phyloP scores from a whole-genome alignment of 2,113 vertebrate genomes.

The Saguinus midas region DNA sequence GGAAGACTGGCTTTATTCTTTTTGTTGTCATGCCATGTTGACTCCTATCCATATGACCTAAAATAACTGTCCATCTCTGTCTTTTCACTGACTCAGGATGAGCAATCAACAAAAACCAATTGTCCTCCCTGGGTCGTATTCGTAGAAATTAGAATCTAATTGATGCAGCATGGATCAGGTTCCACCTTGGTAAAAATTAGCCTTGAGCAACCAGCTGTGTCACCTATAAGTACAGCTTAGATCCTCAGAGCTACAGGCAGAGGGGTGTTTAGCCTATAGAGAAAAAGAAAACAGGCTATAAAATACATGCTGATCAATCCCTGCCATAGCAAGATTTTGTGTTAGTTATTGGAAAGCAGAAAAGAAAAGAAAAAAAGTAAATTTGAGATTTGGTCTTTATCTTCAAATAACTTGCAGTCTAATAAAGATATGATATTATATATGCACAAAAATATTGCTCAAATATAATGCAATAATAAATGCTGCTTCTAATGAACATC shows the following conservation, averaged over 20 bases:
- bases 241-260: background rate
- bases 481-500: background rate
- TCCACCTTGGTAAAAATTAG: background rate
- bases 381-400: background rate
- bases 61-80: background rate
- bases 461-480: background rate
- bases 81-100: background rate
- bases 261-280: background rate
- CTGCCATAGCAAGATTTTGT: background rate
- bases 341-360: background rate
- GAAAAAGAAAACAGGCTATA: no score
- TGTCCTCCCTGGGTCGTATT: background rate
- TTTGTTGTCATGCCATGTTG: background rate
- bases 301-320: background rate
- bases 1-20: background rate
- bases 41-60: background rate
- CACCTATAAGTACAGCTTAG: background rate
- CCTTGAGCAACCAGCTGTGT: background rate
- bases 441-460: background rate
- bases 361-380: background rate
- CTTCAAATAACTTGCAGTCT: background rate
- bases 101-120: background rate
- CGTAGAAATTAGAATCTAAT: background rate
- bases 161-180: background rate
- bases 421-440: background rate